Evolutionary conservation across 2,888 invertebrate genomes (phyloP).

Genomic region (Seira ritae): DNA sequence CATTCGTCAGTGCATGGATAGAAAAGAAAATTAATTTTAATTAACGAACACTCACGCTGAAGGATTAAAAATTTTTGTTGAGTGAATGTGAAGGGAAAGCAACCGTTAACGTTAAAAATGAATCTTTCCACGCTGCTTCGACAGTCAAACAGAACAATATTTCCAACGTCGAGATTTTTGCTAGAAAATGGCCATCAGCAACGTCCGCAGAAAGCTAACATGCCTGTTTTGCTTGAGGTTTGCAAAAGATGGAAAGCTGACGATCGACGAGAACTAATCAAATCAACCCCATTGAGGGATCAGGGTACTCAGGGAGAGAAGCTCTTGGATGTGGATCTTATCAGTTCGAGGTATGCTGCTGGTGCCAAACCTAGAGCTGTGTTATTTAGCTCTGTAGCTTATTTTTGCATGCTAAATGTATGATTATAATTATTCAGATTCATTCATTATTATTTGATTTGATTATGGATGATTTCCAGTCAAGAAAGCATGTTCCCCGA

Average conservation of each 20-base stretch:
- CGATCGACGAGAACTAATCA: constrained; percentile 75
- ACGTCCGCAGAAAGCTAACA: too few species aligned
- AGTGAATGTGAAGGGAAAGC: too few species aligned
- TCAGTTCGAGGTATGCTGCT: constrained; percentile 72
- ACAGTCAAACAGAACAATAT: background rate
- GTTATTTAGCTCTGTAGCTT: too few species aligned
- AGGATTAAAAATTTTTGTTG: too few species aligned
- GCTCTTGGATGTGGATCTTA: constrained; percentile 82
- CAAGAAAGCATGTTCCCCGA: constrained; percentile 85
- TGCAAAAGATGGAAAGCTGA: constrained; percentile 73
- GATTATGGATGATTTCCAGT: constrained; percentile 77
- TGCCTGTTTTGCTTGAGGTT: background rate
- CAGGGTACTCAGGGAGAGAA: constrained; percentile 88
- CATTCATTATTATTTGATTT: constrained; percentile 39
- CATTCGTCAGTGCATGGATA: too few species aligned
- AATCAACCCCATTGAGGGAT: constrained; percentile 78
- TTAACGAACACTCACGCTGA: too few species aligned
- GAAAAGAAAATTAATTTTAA: too few species aligned
- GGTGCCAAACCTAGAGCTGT: too few species aligned
- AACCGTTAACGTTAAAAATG: too few species aligned
- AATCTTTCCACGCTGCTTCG: constrained; percentile 25
- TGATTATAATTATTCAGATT: background rate
- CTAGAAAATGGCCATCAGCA: too few species aligned
- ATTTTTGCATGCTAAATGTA: too few species aligned
- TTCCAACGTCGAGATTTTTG: background rate